These are phyloP conservation scores for Limnodromus scolopaceus DNA, from an alignment of 2,797 vertebrate species.

Conservation along the genomic window DNA sequence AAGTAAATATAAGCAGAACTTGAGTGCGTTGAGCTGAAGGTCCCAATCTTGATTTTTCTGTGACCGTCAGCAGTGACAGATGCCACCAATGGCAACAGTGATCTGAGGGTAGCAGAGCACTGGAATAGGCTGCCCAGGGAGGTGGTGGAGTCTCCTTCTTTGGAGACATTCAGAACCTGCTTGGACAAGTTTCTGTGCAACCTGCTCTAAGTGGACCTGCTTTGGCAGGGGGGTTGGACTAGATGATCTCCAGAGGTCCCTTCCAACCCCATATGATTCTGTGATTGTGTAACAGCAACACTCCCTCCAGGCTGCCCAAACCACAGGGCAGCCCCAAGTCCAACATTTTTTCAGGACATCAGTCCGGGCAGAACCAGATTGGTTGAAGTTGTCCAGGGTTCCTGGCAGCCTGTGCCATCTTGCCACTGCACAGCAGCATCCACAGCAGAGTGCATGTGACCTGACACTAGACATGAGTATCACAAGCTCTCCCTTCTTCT, in stretches of 20 bases:
- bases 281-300: not conserved
- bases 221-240: no score
- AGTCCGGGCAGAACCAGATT: not conserved
- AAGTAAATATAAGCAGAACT: not conserved
- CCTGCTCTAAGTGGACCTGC: no score
- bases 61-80: not conserved
- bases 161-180: no score
- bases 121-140: no score
- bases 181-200: no score
- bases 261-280: no score
- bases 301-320: not conserved
- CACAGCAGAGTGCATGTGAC: fast-evolving
- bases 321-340: not conserved
- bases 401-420: not conserved
- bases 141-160: no score
- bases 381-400: not conserved
- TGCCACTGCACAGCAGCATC: fast-evolving
- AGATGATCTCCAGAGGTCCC: no score
- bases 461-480: not conserved
- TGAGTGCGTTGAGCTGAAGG: not conserved
- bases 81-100: not conserved
- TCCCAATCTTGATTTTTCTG: not conserved
- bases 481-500: not conserved
- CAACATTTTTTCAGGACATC: not conserved
- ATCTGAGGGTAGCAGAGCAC: no score